A percentile compares a stretch with the other conserved stretches of the same genome.
These are phyloP conservation scores for Probaryconus sp. DNA, from an alignment of 1,140 invertebrate species.

Conservation along the genomic window DNA sequence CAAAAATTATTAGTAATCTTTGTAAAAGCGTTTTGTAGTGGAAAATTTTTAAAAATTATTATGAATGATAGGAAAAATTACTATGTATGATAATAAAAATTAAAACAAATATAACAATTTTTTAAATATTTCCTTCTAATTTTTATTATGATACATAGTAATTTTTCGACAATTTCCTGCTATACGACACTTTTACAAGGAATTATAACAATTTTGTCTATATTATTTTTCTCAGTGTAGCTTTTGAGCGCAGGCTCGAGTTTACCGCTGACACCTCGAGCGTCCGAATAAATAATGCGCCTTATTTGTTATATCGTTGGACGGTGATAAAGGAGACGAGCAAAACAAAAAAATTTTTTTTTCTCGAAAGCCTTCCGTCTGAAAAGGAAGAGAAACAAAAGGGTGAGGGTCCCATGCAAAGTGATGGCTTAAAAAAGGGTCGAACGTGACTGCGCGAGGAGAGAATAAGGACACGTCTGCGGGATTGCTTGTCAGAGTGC, in stretches of 20 bases:
- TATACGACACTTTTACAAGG: too few species aligned
- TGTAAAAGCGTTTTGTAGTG: too few species aligned
- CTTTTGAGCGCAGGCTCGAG: slow-evolving; percentile 54
- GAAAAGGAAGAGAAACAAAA: slow-evolving; percentile 18
- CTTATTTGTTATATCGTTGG: slow-evolving; percentile 69
- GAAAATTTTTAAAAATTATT: too few species aligned
- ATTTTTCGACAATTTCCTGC: too few species aligned
- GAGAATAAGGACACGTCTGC: slow-evolving; percentile 52
- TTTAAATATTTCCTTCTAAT: too few species aligned
- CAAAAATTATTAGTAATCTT: too few species aligned
- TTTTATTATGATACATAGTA: too few species aligned
- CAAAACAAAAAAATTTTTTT: slow-evolving; percentile 9
- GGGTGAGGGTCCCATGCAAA: slow-evolving; percentile 17
- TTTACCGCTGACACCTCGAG: slow-evolving; percentile 70
- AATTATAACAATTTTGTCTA: too few species aligned
- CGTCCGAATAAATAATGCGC: slow-evolving; percentile 72
- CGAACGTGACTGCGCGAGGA: slow-evolving; percentile 38
- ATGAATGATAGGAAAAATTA: too few species aligned
- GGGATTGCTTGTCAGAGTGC: slow-evolving; percentile 51
- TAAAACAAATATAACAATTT: too few species aligned
- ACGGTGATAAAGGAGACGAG: slow-evolving; percentile 11
- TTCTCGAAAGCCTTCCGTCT: background rate
- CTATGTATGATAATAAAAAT: too few species aligned
- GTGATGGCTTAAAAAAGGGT: slow-evolving; percentile 27
- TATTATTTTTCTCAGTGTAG: slow-evolving; percentile 14